Percentiles rank a stretch among this genome's conserved stretches.
These are phyloP conservation scores for Drosophila subquinaria DNA, from an alignment of 2,888 invertebrate genomes.

Conservation along the genomic window DNA sequence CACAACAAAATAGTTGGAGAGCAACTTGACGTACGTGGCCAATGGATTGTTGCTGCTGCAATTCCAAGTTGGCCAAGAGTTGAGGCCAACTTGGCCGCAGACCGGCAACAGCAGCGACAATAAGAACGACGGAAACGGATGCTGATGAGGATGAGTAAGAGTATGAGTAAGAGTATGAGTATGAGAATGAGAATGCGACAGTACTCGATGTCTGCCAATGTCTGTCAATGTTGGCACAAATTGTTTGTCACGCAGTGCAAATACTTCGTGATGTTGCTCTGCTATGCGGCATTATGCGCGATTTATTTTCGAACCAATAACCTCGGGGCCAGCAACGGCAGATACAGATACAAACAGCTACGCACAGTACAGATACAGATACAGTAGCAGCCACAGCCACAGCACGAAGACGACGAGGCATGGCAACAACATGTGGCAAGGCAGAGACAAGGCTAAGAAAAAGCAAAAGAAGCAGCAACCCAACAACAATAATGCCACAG, in stretches of 20 bases:
- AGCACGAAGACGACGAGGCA: constrained; percentile 17
- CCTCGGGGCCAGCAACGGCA: constrained; percentile 36
- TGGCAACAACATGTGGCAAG: constrained; percentile 30
- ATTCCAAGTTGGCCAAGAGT: constrained; percentile 35
- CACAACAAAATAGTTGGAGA: constrained; percentile 39
- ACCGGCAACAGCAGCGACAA: not conserved
- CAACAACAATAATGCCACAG: constrained; percentile 18
- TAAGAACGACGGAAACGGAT: constrained; percentile 45
- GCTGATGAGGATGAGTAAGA: constrained; percentile 29
- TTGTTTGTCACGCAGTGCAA: constrained; percentile 86
- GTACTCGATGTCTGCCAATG: constrained; percentile 9
- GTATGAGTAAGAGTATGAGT: constrained; percentile 15
- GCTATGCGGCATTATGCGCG: constrained; percentile 85
- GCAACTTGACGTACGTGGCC: constrained; percentile 34
- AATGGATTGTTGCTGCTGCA: constrained; percentile 30
- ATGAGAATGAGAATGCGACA: not conserved
- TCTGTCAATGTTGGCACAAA: constrained; percentile 82
- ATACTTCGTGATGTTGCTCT: constrained; percentile 86
- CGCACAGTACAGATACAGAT: not conserved
- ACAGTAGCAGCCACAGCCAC: not conserved
- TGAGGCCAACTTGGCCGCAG: constrained; percentile 11
- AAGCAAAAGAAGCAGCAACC: constrained; percentile 27
- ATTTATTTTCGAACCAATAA: constrained; percentile 79
- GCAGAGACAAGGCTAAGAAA: constrained; percentile 28
- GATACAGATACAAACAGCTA: too few species aligned